Percentiles rank a stretch among this genome's conserved stretches.
Conservation (phyloP, 2,113 vertebrate genomes). For the Elgaria multicarinata region DNA sequence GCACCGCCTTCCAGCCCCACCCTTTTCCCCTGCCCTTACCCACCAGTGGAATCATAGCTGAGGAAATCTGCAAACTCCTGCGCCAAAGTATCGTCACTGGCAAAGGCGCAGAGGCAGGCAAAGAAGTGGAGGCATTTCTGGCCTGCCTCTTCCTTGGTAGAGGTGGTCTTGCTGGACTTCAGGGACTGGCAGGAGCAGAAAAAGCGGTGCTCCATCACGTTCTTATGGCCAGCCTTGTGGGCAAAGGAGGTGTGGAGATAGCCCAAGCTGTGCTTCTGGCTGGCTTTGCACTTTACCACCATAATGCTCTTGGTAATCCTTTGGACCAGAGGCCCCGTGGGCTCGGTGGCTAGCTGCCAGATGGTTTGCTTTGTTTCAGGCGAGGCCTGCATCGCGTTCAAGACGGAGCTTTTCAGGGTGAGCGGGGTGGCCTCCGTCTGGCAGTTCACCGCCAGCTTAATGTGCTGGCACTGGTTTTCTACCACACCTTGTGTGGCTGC, state of each 20-base stretch:
- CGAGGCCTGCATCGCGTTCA: constrained; percentile 78
- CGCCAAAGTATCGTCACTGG: constrained; percentile 88
- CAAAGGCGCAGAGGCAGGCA: constrained; percentile 91
- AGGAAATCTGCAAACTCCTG: constrained; percentile 89
- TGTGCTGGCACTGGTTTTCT: constrained; percentile 86
- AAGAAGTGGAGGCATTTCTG: constrained; percentile 90
- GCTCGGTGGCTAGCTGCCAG: constrained; percentile 88
- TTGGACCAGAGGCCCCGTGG: constrained; percentile 90
- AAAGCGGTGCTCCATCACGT: constrained; percentile 71
- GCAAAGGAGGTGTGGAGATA: constrained; percentile 87
- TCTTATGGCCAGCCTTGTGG: constrained; percentile 62
- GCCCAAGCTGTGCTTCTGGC: constrained; percentile 83
- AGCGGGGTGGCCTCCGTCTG: constrained; percentile 83
- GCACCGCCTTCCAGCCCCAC: fast-evolving
- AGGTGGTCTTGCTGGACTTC: constrained; percentile 50
- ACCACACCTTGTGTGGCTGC: constrained; percentile 58
- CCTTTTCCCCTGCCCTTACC: constrained; percentile 17
- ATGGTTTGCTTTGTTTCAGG: constrained; percentile 83
- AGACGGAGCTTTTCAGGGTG: constrained; percentile 86
- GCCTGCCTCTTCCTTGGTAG: constrained; percentile 42
- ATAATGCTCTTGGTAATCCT: constrained; percentile 79
- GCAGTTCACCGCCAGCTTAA: constrained; percentile 87
- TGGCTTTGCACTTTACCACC: constrained; percentile 88
- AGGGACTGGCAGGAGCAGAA: constrained; percentile 78
- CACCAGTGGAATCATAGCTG: constrained; percentile 77